Evolutionary conservation across 2,797 vertebrate genomes (phyloP).

Genomic region (Parauchenoglanis ngamensis): DNA sequence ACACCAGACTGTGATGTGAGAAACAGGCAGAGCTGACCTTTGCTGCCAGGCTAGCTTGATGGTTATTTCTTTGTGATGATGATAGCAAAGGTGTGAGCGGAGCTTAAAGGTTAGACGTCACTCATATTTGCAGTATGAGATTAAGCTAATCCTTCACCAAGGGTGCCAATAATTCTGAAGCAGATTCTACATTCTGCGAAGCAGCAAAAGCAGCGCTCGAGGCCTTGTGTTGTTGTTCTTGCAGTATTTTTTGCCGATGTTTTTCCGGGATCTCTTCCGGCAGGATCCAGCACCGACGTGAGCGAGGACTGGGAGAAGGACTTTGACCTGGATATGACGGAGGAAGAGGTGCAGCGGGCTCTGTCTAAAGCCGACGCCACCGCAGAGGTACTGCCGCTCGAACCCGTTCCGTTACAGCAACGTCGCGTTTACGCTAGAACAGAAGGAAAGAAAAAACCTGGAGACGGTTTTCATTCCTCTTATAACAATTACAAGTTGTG

Average conservation of each 20-base stretch:
- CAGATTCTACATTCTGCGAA: neutral
- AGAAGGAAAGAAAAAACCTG: neutral
- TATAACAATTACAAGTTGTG: neutral
- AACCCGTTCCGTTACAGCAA: neutral
- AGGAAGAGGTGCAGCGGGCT: conserved; percentile 94
- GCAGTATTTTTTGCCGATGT: neutral
- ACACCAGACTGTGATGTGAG: no score
- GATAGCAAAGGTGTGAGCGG: no score
- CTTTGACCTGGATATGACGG: conserved; percentile 98
- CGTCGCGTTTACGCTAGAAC: neutral
- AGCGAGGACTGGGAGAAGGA: conserved; percentile 99
- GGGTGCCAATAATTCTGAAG: neutral
- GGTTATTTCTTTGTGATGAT: no score
- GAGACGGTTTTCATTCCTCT: no score
- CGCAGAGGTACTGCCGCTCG: conserved; percentile 78
- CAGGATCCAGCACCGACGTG: conserved; percentile 93
- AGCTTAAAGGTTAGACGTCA: no score
- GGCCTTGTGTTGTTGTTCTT: neutral
- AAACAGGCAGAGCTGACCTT: no score
- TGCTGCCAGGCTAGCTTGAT: no score
- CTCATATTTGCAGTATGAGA: neutral
- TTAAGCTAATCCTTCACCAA: no score
- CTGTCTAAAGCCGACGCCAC: conserved; percentile 88
- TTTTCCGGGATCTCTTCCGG: neutral
- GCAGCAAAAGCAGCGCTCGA: neutral